Conservation (phyloP, 2,113 vertebrate species). For the Atlantisia rogersi region DNA sequence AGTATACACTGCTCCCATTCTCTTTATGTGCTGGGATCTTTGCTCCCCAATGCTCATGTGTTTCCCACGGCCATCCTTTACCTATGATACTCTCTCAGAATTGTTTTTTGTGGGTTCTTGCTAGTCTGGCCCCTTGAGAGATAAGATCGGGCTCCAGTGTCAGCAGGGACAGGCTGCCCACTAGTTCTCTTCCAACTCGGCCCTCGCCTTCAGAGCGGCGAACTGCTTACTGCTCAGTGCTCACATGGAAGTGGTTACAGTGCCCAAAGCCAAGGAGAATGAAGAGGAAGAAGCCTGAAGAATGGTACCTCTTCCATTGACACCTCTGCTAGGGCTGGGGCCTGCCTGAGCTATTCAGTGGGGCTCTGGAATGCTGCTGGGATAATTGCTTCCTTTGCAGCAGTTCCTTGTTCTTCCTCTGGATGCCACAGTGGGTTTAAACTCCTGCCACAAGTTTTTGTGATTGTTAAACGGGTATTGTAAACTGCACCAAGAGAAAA, state of each 20-base stretch:
- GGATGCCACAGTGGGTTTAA: not conserved
- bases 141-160: accelerated
- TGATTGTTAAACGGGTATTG: not conserved
- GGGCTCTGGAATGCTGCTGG: not conserved
- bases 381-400: conserved; percentile 36
- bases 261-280: not conserved
- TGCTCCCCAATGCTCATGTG: not conserved
- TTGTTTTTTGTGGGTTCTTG: not conserved
- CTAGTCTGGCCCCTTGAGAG: not conserved
- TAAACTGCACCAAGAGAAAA: not conserved
- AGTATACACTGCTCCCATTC: not conserved
- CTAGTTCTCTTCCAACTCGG: not conserved
- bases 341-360: not conserved
- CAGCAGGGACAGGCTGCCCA: not conserved
- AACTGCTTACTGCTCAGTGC: accelerated
- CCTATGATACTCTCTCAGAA: accelerated
- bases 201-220: not conserved
- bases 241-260: not conserved
- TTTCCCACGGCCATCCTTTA: not conserved
- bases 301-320: not conserved
- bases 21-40: accelerated
- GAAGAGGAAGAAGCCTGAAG: not conserved
- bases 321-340: accelerated
- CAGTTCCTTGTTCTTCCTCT: not conserved
- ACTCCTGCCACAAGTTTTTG: not conserved